phyloP scores from a whole-genome alignment of 2,113 vertebrate genomes.

The Onychostruthus taczanowskii region DNA sequence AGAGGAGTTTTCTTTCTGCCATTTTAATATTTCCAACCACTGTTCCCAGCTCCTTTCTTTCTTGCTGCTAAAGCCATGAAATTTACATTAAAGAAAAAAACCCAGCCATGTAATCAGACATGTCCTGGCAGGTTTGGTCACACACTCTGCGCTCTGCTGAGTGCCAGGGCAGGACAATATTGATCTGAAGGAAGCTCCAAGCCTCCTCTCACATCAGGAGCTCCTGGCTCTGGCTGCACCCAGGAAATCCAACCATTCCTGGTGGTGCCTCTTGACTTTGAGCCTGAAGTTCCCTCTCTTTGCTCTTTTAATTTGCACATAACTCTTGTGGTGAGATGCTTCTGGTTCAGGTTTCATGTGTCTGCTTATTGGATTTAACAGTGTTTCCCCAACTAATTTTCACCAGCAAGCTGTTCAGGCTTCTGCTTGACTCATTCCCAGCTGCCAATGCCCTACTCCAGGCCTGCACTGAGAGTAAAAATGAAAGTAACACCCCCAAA shows the following conservation, averaged over 20 bases:
- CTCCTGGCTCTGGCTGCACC: background rate
- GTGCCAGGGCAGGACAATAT: background rate
- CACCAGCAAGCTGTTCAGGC: background rate
- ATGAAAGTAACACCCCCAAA: background rate
- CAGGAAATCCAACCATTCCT: background rate
- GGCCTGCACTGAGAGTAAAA: background rate
- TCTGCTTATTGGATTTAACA: background rate
- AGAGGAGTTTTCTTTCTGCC: background rate
- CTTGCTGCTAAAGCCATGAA: background rate
- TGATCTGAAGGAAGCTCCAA: background rate
- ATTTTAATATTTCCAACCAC: background rate
- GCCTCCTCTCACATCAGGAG: background rate
- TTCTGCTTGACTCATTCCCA: background rate
- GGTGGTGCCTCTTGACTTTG: background rate
- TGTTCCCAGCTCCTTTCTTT: background rate
- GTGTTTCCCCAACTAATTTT: background rate
- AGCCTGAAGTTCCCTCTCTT: background rate
- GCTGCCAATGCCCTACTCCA: background rate
- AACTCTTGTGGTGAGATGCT: background rate
- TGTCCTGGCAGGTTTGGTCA: background rate
- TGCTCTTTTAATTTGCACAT: background rate
- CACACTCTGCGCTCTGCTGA: fast-evolving
- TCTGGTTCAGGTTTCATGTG: background rate
- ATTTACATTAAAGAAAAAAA: background rate
- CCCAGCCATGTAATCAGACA: fast-evolving